These are phyloP conservation scores for Cherax destructor DNA, from an alignment of 1,140 invertebrate species.

Conservation along the genomic window DNA sequence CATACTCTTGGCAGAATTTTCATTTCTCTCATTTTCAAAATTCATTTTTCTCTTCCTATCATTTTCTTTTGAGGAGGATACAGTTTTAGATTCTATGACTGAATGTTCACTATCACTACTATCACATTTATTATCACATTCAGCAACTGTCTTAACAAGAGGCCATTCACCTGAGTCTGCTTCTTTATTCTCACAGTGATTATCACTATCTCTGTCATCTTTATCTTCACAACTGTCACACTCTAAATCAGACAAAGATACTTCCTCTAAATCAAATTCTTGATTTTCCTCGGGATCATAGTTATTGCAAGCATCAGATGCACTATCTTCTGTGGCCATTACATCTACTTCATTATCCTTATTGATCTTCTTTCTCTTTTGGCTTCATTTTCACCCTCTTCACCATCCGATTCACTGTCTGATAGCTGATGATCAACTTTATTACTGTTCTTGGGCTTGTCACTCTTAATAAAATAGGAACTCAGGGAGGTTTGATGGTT, in stretches of 20 bases:
- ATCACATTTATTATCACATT: background rate
- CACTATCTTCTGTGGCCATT: background rate
- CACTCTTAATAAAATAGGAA: slow-evolving; percentile 24
- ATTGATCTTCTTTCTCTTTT: background rate
- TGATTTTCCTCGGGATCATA: slow-evolving; percentile 54
- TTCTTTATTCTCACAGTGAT: background rate
- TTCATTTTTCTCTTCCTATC: background rate
- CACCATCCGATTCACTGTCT: slow-evolving; percentile 50
- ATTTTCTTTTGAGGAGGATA: background rate
- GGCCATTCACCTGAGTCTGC: background rate
- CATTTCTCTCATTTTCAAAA: background rate
- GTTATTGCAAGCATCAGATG: background rate
- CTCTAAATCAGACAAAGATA: slow-evolving; percentile 40
- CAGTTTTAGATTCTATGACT: background rate
- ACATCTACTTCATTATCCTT: background rate
- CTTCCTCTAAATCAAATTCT: slow-evolving; percentile 45
- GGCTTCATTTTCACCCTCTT: background rate
- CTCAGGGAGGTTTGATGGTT: slow-evolving; percentile 49
- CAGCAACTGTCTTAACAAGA: background rate
- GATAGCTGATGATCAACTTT: slow-evolving; percentile 32
- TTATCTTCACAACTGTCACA: background rate
- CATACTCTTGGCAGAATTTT: background rate
- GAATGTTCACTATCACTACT: background rate
- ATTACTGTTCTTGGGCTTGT: background rate
- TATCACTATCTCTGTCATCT: background rate